These are phyloP conservation scores for Harpegnathos saltator DNA, from an alignment of 1,140 invertebrate species.

Conservation along the genomic window DNA sequence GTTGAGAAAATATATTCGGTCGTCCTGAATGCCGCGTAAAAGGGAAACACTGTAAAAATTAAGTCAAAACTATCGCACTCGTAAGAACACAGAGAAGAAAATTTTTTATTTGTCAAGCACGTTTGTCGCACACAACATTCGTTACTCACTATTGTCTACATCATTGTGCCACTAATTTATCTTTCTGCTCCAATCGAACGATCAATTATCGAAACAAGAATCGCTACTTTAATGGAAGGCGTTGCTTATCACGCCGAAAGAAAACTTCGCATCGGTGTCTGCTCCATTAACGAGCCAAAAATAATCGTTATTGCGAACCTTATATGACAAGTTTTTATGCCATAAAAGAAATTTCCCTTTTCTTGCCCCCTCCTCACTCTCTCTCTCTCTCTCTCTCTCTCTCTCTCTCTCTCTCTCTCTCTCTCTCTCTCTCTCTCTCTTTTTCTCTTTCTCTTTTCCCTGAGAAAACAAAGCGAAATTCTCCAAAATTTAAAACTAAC, in stretches of 20 bases:
- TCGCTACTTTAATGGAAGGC: constrained; percentile 27
- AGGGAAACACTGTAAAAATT: not conserved
- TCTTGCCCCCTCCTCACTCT: too few species aligned
- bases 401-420: too few species aligned
- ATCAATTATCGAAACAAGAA: constrained; percentile 53
- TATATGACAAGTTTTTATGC: not conserved
- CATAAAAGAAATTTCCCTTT: too few species aligned
- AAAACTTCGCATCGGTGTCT: not conserved
- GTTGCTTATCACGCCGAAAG: constrained; percentile 12
- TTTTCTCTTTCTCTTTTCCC: too few species aligned
- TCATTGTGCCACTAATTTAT: constrained; percentile 46
- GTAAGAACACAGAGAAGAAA: not conserved
- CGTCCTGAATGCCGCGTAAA: not conserved
- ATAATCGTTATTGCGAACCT: not conserved
- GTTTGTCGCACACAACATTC: too few species aligned
- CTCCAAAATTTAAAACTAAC: too few species aligned
- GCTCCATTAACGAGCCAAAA: constrained; percentile 13
- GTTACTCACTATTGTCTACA: not conserved
- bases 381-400: too few species aligned
- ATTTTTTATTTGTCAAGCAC: not conserved
- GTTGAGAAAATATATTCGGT: not conserved
- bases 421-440: too few species aligned
- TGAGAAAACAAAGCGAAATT: too few species aligned
- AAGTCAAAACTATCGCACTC: not conserved
- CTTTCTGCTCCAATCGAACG: constrained; percentile 30